phyloP scores from a whole-genome alignment of 2,888 invertebrate species.

The Keiferia lycopersicella region DNA sequence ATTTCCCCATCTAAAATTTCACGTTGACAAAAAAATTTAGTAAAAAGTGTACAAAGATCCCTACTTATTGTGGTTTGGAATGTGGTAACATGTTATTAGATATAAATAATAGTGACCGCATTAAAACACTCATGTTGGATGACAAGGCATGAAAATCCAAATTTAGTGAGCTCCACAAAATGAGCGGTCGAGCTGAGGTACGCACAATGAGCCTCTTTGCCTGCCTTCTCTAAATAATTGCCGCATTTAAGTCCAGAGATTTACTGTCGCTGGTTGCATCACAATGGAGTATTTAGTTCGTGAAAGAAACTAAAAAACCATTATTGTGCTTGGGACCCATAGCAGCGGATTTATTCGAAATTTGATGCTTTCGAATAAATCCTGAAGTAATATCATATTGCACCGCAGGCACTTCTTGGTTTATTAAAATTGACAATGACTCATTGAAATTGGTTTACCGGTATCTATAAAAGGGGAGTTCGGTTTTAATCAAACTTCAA shows the following conservation, averaged over 20 bases:
- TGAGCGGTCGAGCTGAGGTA: slow-evolving; percentile 49
- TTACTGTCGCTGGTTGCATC: slow-evolving; percentile 58
- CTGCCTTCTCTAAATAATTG: slow-evolving; percentile 73
- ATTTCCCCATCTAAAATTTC: slow-evolving; percentile 47
- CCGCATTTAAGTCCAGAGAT: slow-evolving; percentile 68
- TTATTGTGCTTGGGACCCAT: slow-evolving; percentile 43
- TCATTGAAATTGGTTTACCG: slow-evolving; percentile 15
- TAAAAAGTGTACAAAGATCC: slow-evolving; percentile 5
- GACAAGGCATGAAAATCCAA: slow-evolving; percentile 75
- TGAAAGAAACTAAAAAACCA: slow-evolving; percentile 61
- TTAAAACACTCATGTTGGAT: slow-evolving; percentile 67
- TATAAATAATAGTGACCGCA: slow-evolving; percentile 55
- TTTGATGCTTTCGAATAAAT: slow-evolving; percentile 19
- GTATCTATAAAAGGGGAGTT: not conserved
- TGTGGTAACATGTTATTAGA: slow-evolving; percentile 54
- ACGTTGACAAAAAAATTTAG: slow-evolving; percentile 25
- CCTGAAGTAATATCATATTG: slow-evolving; percentile 16
- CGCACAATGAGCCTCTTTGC: slow-evolving; percentile 67
- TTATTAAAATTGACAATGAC: slow-evolving; percentile 22
- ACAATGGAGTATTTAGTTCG: slow-evolving; percentile 62
- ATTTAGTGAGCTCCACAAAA: slow-evolving; percentile 64
- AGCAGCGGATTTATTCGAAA: slow-evolving; percentile 32
- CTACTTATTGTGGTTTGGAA: slow-evolving; percentile 37
- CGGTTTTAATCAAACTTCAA: slow-evolving; percentile 11
- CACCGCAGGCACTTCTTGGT: slow-evolving; percentile 9